A percentile compares a stretch with the other conserved stretches of the same genome.
Evolutionary conservation across 2,113 vertebrate species (phyloP).

Genomic region (Hipposideros armiger): DNA sequence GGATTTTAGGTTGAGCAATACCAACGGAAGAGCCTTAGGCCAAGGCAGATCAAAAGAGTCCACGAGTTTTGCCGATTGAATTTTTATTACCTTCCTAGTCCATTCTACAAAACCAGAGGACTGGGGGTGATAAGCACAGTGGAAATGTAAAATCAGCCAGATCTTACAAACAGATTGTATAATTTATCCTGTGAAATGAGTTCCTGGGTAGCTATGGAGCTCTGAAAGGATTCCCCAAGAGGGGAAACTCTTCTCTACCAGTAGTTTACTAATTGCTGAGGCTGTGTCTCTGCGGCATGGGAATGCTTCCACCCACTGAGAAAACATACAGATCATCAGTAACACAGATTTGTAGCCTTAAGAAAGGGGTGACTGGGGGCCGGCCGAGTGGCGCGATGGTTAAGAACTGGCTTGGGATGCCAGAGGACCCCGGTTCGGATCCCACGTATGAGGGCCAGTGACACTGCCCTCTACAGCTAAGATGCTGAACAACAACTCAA

Average conservation of each 20-base stretch:
- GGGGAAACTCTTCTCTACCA: background rate
- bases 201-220: background rate
- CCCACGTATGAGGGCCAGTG: too few species aligned
- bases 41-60: background rate
- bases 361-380: background rate
- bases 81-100: background rate
- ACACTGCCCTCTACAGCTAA: too few species aligned
- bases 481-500: too few species aligned
- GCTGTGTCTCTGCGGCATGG: background rate
- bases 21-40: background rate
- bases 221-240: background rate
- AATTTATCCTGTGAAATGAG: background rate
- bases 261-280: background rate
- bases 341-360: background rate
- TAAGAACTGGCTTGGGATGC: too few species aligned
- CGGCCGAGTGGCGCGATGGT: too few species aligned
- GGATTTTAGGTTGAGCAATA: background rate
- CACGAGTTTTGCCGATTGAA: background rate
- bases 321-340: background rate
- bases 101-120: background rate
- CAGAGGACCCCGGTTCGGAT: too few species aligned
- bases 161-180: background rate
- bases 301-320: background rate
- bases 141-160: background rate
- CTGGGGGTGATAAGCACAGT: background rate